These are phyloP conservation scores for Gouania willdenowi DNA, from an alignment of 2,797 vertebrate genomes.

Conservation along the genomic window DNA sequence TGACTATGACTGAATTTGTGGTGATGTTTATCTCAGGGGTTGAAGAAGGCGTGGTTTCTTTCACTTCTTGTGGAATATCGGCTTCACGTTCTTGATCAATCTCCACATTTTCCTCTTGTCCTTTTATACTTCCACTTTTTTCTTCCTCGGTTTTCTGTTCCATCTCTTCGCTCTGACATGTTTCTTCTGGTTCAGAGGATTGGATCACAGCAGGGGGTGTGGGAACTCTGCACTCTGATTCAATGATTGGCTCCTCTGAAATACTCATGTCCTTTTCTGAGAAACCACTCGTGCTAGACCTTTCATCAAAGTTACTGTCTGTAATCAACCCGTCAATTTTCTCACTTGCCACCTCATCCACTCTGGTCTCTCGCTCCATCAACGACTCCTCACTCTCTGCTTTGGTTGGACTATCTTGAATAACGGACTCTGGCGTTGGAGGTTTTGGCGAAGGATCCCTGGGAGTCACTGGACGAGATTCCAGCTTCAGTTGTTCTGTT, in stretches of 20 bases:
- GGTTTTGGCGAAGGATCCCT: slow-evolving; percentile 61
- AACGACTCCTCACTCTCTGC: slow-evolving; percentile 56
- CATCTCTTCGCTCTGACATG: too few relatives aligned
- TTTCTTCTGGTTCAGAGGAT: slow-evolving; percentile 48
- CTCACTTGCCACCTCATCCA: slow-evolving; percentile 54
- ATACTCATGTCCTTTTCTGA: slow-evolving; percentile 73
- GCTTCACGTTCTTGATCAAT: slow-evolving; percentile 36
- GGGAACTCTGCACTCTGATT: slow-evolving; percentile 57
- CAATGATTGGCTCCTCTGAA: slow-evolving; percentile 66
- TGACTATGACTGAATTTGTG: slow-evolving; percentile 54
- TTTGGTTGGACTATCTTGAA: slow-evolving; percentile 57
- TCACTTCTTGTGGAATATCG: slow-evolving; percentile 31
- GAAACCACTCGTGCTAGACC: slow-evolving; percentile 63
- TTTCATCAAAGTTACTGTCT: slow-evolving; percentile 65
- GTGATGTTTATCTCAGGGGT: slow-evolving; percentile 58
- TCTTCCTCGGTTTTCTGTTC: slow-evolving; percentile 54
- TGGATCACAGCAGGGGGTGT: slow-evolving; percentile 46
- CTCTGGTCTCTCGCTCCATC: slow-evolving; percentile 56
- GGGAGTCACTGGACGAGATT: slow-evolving; percentile 69
- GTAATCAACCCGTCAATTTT: slow-evolving; percentile 56
- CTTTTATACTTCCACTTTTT: slow-evolving; percentile 48
- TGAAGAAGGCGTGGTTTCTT: slow-evolving; percentile 25
- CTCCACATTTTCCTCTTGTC: slow-evolving; percentile 37
- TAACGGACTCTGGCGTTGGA: slow-evolving; percentile 48
- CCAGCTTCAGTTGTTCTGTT: slow-evolving; percentile 76